Base-by-base conservation (phyloP, 1,140 invertebrate species). In the Zaprionus africanus region DNA sequence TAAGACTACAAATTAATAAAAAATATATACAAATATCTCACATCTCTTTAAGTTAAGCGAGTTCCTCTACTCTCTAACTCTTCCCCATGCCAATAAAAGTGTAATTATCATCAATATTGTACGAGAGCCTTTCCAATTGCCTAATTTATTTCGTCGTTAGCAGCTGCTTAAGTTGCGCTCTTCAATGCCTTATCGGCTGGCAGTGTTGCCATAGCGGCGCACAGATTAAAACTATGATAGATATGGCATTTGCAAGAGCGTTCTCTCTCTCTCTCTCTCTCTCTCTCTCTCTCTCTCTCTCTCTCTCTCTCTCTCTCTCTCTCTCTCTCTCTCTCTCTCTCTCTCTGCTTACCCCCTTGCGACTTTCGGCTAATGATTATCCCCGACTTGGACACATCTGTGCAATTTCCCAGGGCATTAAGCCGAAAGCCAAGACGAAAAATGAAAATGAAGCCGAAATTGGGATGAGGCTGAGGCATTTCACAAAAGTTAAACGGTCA, bases 331-430 rank as follows among this genome's bases (percentile, higher is more conserved):
- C 6, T 9, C n/a, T 43, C 6, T 9, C n/a, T 46, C 6, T 9
- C n/a, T 5, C n/a, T 24, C 46, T 19, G 7, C 19, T 13, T 51
- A 13, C 19, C 46, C 9, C 46, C n/a, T 51, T 13, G 34, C 57
- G 61, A 57, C 38, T 36, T 36, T n/a, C 12, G 66, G 61, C 70
- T 78, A 83, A 83, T 83, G 81, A 84, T 84, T 68, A 69, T 75
- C 49, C 51, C 22, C 28, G 12, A 13, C n/a, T 66, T 60, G 74
- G 72, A 57, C 79, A 79, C 82, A 86, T 82, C 82, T 86, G 82
- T 28, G 70, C 61, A 49, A 82, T 76, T 87, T 86, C 82, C 72
- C 82, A 86, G 78, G 79, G 76, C 83, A 86, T 86, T 85, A 86
- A 82, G 82, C 64, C 22, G 62, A 76, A 69, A 43, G 28, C 62